Conservation (phyloP, 2,113 vertebrate species). For the Circaetus cinerascens region DNA sequence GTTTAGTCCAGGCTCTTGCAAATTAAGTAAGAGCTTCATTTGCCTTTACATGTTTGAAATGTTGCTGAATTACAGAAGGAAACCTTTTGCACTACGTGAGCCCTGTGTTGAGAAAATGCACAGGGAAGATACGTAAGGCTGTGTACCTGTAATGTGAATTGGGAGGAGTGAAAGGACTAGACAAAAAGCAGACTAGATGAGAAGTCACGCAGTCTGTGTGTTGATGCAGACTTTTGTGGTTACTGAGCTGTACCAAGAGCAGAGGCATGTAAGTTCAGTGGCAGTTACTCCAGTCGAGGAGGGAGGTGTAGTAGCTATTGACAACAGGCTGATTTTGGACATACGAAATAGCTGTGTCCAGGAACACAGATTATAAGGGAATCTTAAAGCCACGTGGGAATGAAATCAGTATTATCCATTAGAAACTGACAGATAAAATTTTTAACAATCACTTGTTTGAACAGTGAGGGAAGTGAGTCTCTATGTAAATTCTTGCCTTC, state of each 20-base stretch:
- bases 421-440: background rate
- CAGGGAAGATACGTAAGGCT: background rate
- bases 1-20: background rate
- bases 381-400: background rate
- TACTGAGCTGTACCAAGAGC: background rate
- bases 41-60: background rate
- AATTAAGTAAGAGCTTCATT: background rate
- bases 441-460: background rate
- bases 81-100: accelerated
- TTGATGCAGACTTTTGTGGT: background rate
- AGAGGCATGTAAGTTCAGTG: background rate
- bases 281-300: background rate
- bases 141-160: background rate
- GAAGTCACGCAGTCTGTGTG: background rate
- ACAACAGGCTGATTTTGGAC: accelerated
- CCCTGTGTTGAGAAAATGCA: background rate
- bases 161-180: background rate
- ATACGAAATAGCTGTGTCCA: background rate
- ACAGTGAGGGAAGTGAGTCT: background rate
- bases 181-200: background rate
- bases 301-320: background rate
- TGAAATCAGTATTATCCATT: background rate
- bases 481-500: background rate
- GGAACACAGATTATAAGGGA: background rate
- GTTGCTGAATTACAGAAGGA: background rate